Conservation (phyloP, 2,888 invertebrate genomes). For the Homarus gammarus region DNA sequence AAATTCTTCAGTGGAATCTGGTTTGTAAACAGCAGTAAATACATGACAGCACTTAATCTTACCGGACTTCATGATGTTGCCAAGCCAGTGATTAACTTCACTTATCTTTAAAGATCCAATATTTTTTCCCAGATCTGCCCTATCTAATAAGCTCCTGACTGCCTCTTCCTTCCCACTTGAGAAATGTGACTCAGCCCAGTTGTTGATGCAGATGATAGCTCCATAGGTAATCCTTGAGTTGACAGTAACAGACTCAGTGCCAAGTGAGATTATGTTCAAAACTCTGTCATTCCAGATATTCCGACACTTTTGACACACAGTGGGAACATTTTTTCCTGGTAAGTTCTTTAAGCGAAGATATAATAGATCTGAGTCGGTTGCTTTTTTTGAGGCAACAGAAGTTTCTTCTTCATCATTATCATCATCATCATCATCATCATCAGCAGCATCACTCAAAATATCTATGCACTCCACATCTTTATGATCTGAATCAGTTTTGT, state of each 20-base stretch:
- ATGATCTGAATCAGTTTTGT: not conserved
- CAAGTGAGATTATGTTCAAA: constrained; percentile 52
- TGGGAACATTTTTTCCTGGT: not conserved
- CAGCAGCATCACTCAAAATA: not conserved
- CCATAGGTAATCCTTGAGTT: constrained; percentile 73
- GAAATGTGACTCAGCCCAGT: constrained; percentile 40
- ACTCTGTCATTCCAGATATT: constrained; percentile 59
- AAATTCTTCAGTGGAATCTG: not conserved
- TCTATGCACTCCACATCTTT: constrained; percentile 25
- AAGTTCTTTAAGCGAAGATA: not conserved
- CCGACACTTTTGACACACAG: constrained; percentile 51
- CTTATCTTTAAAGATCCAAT: constrained; percentile 51
- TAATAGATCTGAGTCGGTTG: not conserved
- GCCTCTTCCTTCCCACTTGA: constrained; percentile 38
- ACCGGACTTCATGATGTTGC: constrained; percentile 30
- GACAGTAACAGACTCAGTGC: constrained; percentile 64
- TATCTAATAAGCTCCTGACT: constrained; percentile 38
- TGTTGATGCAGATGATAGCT: constrained; percentile 61
- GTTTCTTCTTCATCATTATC: too few relatives aligned
- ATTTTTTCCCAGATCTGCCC: constrained; percentile 64
- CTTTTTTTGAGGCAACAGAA: not conserved
- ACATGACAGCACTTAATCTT: constrained; percentile 63
- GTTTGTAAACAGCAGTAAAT: constrained; percentile 55
- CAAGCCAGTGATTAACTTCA: constrained; percentile 52
- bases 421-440: not conserved